phyloP scores from a whole-genome alignment of 1,140 invertebrate species.

The Zophobas atratus region DNA sequence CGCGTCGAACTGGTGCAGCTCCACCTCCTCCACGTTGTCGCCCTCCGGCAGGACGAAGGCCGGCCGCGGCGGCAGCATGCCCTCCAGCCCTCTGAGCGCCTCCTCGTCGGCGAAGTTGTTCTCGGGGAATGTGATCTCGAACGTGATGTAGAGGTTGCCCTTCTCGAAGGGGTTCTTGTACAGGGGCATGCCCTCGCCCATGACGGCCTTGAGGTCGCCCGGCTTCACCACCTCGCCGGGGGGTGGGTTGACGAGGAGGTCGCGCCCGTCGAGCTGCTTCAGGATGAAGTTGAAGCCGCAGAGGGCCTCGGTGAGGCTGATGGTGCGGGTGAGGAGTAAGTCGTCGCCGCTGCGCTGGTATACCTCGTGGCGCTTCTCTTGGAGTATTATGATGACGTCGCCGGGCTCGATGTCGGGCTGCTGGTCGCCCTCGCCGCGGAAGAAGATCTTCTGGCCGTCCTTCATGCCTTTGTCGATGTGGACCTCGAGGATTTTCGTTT shows the following conservation, averaged over 20 bases:
- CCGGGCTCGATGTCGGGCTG: slow-evolving; percentile 87
- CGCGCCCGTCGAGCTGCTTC: slow-evolving; percentile 88
- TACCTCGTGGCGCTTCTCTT: slow-evolving; percentile 84
- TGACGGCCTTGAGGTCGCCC: slow-evolving; percentile 85
- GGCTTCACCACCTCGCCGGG: slow-evolving; percentile 84
- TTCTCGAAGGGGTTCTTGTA: slow-evolving; percentile 87
- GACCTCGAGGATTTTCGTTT: slow-evolving; percentile 89
- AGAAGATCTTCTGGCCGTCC: slow-evolving; percentile 89
- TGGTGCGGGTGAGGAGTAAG: slow-evolving; percentile 81
- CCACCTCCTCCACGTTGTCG: slow-evolving; percentile 87
- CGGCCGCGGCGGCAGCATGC: slow-evolving; percentile 78
- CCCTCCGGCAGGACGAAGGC: slow-evolving; percentile 78
- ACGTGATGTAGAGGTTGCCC: slow-evolving; percentile 91
- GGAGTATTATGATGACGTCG: slow-evolving; percentile 91
- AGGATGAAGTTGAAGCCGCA: slow-evolving; percentile 91
- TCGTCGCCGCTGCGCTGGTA: slow-evolving; percentile 86
- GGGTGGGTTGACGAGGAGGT: slow-evolving; percentile 80
- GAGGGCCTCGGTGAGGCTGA: slow-evolving; percentile 89
- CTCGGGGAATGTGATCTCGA: slow-evolving; percentile 88
- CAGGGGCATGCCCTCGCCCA: slow-evolving; percentile 92
- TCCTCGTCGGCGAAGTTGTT: slow-evolving; percentile 83
- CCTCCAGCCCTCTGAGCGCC: slow-evolving; percentile 80
- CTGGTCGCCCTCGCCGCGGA: slow-evolving; percentile 92
- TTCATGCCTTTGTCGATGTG: slow-evolving; percentile 92
- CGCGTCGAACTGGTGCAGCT: slow-evolving; percentile 83